A percentile compares a stretch with the other conserved stretches of the same genome.
phyloP scores from a whole-genome alignment of 2,888 invertebrate genomes.

The Rhopalosiphum nymphaeae region DNA sequence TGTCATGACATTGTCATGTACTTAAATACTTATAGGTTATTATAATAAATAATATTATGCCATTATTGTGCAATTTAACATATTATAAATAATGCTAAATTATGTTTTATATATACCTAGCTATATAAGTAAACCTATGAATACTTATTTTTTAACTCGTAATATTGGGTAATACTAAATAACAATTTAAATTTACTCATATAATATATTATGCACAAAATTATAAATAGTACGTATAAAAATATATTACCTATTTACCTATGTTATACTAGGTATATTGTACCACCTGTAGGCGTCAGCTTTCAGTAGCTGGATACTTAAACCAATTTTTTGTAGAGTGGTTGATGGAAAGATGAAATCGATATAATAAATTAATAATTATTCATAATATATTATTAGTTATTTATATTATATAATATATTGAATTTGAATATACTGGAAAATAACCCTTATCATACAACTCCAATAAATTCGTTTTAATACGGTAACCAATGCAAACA shows the following conservation, averaged over 20 bases:
- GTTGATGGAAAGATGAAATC: not conserved
- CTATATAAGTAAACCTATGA: not conserved
- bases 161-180: too few relatives aligned
- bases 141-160: not conserved
- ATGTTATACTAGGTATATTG: not conserved
- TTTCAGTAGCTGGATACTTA: not conserved
- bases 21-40: too few relatives aligned
- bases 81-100: not conserved
- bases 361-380: not conserved
- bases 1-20: not conserved
- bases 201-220: too few relatives aligned
- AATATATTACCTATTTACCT: not conserved
- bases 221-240: not conserved
- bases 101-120: not conserved
- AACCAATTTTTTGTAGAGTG: not conserved
- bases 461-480: not conserved
- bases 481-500: not conserved
- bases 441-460: not conserved
- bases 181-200: not conserved
- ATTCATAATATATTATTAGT: not conserved
- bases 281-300: not conserved
- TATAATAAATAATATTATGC: not conserved
- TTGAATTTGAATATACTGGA: too few relatives aligned
- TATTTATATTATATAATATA: too few relatives aligned
- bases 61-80: not conserved